Conservation (phyloP, 2,888 invertebrate species). For the Magallana nippona region DNA sequence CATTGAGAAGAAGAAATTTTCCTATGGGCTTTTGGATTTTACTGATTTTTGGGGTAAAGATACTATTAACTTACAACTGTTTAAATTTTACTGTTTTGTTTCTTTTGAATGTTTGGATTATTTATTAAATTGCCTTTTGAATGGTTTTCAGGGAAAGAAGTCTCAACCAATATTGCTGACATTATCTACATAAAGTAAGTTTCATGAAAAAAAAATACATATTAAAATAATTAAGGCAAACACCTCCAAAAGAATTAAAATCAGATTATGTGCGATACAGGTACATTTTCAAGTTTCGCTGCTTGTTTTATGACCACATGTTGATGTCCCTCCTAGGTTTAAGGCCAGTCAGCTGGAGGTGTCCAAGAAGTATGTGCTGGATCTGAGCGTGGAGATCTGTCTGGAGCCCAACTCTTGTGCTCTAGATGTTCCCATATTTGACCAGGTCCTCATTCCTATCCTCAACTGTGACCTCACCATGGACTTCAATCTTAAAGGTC, state of each 20-base stretch:
- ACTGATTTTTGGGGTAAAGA: constrained; percentile 55
- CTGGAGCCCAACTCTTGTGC: constrained; percentile 51
- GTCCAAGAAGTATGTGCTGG: constrained; percentile 51
- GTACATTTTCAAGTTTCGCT: too few relatives aligned
- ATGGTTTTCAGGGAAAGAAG: constrained; percentile 9
- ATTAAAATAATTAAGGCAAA: too few relatives aligned
- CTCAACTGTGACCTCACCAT: constrained; percentile 40
- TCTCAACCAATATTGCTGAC: constrained; percentile 13
- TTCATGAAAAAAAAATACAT: neutral
- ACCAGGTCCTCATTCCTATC: constrained; percentile 41
- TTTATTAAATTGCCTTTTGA: too few relatives aligned
- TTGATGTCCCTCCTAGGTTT: constrained; percentile 34
- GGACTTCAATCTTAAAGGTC: constrained; percentile 28
- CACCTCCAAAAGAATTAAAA: too few relatives aligned
- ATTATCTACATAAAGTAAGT: constrained; percentile 28
- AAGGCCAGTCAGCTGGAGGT: constrained; percentile 30
- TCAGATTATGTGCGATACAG: too few relatives aligned
- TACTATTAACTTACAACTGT: neutral
- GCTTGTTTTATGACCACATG: neutral
- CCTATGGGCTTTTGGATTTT: constrained; percentile 56
- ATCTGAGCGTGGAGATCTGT: constrained; percentile 54
- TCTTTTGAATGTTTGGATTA: neutral
- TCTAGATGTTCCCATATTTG: constrained; percentile 40
- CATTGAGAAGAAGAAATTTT: constrained; percentile 58
- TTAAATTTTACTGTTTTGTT: neutral